These are phyloP conservation scores for Uropetala carovei DNA, from an alignment of 2,888 invertebrate species.

Conservation along the genomic window DNA sequence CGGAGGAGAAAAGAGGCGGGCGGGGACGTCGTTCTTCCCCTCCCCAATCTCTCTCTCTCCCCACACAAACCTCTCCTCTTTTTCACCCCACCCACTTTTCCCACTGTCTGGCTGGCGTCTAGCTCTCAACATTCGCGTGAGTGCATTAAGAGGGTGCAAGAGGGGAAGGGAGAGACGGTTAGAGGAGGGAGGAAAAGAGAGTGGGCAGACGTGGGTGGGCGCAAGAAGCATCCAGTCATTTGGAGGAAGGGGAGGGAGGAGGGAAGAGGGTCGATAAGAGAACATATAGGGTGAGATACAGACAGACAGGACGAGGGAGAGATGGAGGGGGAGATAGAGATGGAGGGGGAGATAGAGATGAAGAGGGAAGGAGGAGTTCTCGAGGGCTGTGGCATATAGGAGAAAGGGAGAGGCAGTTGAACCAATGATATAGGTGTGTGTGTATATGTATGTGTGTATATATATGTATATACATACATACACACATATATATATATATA, in stretches of 20 bases:
- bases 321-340: background rate
- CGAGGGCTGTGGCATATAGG: background rate
- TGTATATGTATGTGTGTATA: too few relatives aligned
- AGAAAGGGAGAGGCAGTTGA: background rate
- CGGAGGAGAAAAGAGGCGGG: background rate
- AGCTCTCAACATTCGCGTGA: conserved; percentile 21
- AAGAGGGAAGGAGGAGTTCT: background rate
- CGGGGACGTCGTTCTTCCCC: background rate
- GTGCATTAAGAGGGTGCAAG: conserved; percentile 27
- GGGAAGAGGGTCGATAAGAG: background rate
- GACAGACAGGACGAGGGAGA: background rate
- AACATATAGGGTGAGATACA: too few relatives aligned
- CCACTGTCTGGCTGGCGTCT: conserved; percentile 61
- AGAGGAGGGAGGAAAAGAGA: background rate
- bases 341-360: background rate
- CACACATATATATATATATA: too few relatives aligned
- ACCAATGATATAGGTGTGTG: too few relatives aligned
- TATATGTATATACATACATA: too few relatives aligned
- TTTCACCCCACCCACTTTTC: background rate
- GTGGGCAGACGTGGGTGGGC: background rate
- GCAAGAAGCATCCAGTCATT: conserved; percentile 40
- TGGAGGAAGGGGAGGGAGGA: background rate
- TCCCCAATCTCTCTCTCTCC: too few relatives aligned
- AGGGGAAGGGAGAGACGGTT: background rate
- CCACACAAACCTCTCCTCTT: background rate